phyloP scores from a whole-genome alignment of 2,888 invertebrate species.

The Panopea generosa region DNA sequence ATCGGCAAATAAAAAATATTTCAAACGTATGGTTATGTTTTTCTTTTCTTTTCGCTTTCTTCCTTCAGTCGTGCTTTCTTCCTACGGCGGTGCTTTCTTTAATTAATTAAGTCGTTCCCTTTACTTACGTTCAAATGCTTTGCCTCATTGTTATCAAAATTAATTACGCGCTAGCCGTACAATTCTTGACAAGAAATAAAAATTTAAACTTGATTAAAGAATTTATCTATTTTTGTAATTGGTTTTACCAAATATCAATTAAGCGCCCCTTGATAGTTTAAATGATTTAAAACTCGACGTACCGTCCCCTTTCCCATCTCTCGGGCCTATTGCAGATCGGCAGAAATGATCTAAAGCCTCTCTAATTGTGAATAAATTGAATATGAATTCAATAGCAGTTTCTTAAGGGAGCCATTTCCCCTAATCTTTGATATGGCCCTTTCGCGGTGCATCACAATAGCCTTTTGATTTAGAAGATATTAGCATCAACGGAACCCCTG shows the following conservation, averaged over 20 bases:
- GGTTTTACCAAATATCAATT: conserved; percentile 1
- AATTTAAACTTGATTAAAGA: conserved; percentile 32
- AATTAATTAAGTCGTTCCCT: too few relatives aligned
- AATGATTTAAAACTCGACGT: background rate
- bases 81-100: too few relatives aligned
- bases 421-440: conserved; percentile 47
- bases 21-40: too few relatives aligned
- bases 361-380: conserved; percentile 64
- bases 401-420: conserved; percentile 8
- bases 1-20: too few relatives aligned
- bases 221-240: conserved; percentile 4
- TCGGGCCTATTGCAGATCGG: background rate
- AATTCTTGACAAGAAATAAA: conserved; percentile 21
- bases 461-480: conserved; percentile 59
- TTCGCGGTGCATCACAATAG: conserved; percentile 38
- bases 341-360: conserved; percentile 34
- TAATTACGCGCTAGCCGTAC: too few relatives aligned
- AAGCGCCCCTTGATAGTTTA: background rate
- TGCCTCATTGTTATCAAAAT: too few relatives aligned
- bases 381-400: conserved; percentile 59
- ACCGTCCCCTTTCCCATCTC: conserved; percentile 1
- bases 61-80: too few relatives aligned
- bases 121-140: too few relatives aligned
- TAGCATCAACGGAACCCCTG: conserved; percentile 46
- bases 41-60: too few relatives aligned